These are phyloP conservation scores for Pseudorhombus dupliciocellatus DNA, from an alignment of 2,113 vertebrate species.

Conservation along the genomic window DNA sequence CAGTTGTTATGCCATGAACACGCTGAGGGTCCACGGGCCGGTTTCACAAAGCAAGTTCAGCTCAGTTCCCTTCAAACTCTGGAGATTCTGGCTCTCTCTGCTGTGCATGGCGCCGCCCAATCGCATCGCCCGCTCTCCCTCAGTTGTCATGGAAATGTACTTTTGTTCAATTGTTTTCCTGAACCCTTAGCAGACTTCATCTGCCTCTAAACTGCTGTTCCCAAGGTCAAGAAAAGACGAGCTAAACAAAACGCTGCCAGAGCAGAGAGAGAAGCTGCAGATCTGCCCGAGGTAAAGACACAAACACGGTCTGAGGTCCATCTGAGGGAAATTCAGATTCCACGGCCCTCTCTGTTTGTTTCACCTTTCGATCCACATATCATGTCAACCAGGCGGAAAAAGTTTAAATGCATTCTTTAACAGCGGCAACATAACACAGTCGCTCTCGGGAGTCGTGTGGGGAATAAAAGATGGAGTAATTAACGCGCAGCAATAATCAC, in stretches of 20 bases:
- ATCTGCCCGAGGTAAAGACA: too few species aligned
- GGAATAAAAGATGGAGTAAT: too few species aligned
- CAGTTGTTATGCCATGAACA: too few species aligned
- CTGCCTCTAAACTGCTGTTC: not conserved
- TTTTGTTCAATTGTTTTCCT: not conserved
- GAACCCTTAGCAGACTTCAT: not conserved
- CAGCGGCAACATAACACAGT: too few species aligned
- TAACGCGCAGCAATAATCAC: too few species aligned
- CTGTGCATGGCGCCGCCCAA: not conserved
- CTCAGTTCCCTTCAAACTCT: not conserved
- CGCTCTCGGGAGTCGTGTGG: too few species aligned
- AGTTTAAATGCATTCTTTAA: too few species aligned
- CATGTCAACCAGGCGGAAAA: too few species aligned
- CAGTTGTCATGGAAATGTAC: constrained; percentile 3
- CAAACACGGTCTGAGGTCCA: not conserved
- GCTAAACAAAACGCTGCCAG: not conserved
- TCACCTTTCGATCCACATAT: not conserved
- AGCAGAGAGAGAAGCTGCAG: not conserved
- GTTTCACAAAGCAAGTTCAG: too few species aligned
- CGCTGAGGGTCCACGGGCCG: too few species aligned
- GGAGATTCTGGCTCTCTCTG: not conserved
- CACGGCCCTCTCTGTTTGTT: not conserved
- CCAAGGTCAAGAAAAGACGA: not conserved
- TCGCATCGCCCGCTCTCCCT: not conserved
- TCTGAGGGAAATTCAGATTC: not conserved